These are phyloP conservation scores for Formicarius rufipectus DNA, from an alignment of 2,113 vertebrate species.

Conservation along the genomic window DNA sequence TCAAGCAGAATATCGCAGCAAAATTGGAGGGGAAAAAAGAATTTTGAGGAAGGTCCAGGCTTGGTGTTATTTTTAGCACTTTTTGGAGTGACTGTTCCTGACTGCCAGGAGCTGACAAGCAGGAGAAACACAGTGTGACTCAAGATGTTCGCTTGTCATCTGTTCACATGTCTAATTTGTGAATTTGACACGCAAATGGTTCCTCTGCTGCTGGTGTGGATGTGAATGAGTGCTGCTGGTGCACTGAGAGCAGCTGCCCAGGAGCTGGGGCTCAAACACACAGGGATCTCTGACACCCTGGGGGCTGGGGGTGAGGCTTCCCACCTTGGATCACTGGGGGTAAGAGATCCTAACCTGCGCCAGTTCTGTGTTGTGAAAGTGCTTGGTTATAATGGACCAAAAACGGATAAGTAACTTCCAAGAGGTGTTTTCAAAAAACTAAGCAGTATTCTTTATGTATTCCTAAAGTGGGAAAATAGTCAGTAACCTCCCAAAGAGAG, in stretches of 20 bases:
- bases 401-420: background rate
- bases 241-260: background rate
- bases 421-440: background rate
- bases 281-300: background rate
- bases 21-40: background rate
- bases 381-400: background rate
- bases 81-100: constrained; percentile 32
- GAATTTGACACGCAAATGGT: background rate
- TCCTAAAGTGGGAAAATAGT: background rate
- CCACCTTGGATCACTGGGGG: rapidly evolving
- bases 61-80: constrained; percentile 54
- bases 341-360: too few relatives aligned
- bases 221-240: background rate
- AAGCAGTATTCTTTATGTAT: background rate
- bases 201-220: background rate
- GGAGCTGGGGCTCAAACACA: background rate
- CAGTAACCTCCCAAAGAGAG: background rate
- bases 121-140: constrained; percentile 50
- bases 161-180: constrained; percentile 16
- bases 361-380: background rate
- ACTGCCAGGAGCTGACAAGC: constrained; percentile 50
- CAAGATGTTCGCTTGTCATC: constrained; percentile 47
- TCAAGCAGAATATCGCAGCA: background rate
- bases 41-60: background rate
- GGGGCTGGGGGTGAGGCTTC: background rate